Evolutionary conservation across 1,140 invertebrate genomes (phyloP).

Genomic region (Gryon sp.): DNA sequence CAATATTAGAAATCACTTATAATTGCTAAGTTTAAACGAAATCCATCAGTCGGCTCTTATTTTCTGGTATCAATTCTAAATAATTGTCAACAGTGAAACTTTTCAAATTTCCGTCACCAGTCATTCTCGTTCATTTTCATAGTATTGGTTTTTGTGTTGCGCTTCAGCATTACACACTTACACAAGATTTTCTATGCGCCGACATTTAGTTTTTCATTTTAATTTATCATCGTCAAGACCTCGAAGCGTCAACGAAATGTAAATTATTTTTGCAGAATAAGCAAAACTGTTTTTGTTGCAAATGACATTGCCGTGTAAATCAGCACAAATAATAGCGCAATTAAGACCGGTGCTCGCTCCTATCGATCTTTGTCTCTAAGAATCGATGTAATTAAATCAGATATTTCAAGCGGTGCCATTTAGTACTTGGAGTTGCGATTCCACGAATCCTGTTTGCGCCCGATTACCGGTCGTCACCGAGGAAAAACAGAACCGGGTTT

Average conservation of each 20-base stretch:
- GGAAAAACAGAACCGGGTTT: constrained; percentile 42
- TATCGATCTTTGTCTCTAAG: constrained; percentile 76
- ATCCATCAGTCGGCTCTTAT: no score
- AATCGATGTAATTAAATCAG: constrained; percentile 77
- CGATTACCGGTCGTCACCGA: constrained; percentile 27
- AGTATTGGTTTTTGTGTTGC: constrained; percentile 6
- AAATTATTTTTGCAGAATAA: constrained; percentile 50
- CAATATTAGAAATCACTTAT: no score
- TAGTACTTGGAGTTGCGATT: constrained; percentile 65
- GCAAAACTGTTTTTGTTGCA: constrained; percentile 39
- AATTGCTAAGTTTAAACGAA: no score
- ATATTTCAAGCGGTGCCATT: constrained; percentile 75
- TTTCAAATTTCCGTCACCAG: neutral
- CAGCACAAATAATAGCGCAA: constrained; percentile 60
- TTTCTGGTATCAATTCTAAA: no score
- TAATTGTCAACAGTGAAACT: neutral
- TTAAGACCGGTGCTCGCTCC: constrained; percentile 69
- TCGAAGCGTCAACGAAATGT: constrained; percentile 29
- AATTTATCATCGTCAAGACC: constrained; percentile 18
- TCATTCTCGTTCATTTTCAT: constrained; percentile 3
- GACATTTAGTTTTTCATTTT: constrained; percentile 20
- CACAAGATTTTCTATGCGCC: constrained; percentile 4
- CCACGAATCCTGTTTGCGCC: constrained; percentile 33
- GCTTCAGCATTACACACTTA: constrained; percentile 1
- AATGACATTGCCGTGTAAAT: constrained; percentile 49